phyloP scores from a whole-genome alignment of 2,797 vertebrate species.

The Anguilla megastoma region DNA sequence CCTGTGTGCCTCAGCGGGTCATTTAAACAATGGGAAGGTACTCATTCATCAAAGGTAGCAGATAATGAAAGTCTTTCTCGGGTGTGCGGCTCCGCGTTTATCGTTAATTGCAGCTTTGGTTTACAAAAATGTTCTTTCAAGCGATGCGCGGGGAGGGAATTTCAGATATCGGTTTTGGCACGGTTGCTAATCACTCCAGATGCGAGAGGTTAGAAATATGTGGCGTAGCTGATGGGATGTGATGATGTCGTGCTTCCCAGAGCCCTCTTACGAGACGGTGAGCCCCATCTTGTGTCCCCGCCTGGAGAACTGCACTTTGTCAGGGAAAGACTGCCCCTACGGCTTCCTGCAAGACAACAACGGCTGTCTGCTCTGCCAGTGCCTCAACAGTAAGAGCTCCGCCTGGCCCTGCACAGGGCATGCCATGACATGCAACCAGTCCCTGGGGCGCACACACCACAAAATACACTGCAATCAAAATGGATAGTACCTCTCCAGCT shows the following conservation, averaged over 20 bases:
- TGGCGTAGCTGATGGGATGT: background rate
- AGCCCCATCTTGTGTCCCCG: slow-evolving; percentile 76
- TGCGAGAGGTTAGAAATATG: slow-evolving; percentile 4
- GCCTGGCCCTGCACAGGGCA: background rate
- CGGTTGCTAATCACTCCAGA: slow-evolving; percentile 2
- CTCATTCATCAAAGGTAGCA: slow-evolving; percentile 48
- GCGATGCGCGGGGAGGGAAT: background rate
- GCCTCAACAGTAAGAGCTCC: slow-evolving; percentile 72
- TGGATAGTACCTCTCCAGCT: slow-evolving; percentile 11
- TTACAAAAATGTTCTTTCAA: slow-evolving; percentile 15
- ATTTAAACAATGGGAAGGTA: slow-evolving; percentile 56
- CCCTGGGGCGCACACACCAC: background rate
- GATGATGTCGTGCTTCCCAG: slow-evolving; percentile 52
- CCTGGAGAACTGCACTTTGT: slow-evolving; percentile 77
- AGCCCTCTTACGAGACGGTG: slow-evolving; percentile 78
- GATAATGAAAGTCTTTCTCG: slow-evolving; percentile 54
- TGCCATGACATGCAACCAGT: background rate
- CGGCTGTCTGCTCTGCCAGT: slow-evolving; percentile 79
- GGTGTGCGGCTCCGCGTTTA: slow-evolving; percentile 66
- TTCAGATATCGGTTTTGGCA: slow-evolving; percentile 11
- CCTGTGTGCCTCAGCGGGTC: slow-evolving; percentile 33
- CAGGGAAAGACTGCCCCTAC: slow-evolving; percentile 70
- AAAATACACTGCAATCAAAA: background rate
- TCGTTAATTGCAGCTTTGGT: slow-evolving; percentile 65
- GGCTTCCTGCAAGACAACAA: slow-evolving; percentile 76